Conservation (phyloP, 2,888 invertebrate species). For the Rhopalosiphum nymphaeae region DNA sequence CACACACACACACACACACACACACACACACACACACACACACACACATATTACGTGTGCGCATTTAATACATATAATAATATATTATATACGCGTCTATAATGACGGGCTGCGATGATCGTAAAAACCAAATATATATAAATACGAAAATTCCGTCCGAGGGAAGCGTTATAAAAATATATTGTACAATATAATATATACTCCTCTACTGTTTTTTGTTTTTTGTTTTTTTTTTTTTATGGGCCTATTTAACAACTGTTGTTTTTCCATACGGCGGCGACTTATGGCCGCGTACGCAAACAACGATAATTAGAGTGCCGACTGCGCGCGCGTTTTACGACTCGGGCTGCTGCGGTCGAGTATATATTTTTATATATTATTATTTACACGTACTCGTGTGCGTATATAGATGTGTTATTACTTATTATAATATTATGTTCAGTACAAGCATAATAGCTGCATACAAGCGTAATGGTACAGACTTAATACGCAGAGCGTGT, state of each 20-base stretch:
- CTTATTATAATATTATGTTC: neutral
- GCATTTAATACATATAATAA: neutral
- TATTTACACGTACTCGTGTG: neutral
- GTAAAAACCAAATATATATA: slow-evolving; percentile 9
- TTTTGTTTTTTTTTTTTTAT: slow-evolving; percentile 35
- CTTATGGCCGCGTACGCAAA: slow-evolving; percentile 43
- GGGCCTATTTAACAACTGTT: slow-evolving; percentile 55
- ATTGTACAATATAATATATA: slow-evolving; percentile 7
- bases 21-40: too few species aligned
- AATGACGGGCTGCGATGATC: slow-evolving; percentile 2
- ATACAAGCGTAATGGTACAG: neutral
- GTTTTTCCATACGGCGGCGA: slow-evolving; percentile 26
- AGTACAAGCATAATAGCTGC: neutral
- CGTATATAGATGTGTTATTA: neutral
- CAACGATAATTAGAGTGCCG: slow-evolving; percentile 27
- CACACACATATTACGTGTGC: neutral
- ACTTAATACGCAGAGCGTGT: neutral
- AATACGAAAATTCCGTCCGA: slow-evolving; percentile 48
- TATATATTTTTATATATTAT: neutral
- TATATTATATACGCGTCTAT: neutral
- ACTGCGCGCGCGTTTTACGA: slow-evolving; percentile 9
- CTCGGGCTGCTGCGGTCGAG: neutral
- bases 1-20: too few species aligned
- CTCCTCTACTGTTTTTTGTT: neutral
- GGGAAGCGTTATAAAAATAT: slow-evolving; percentile 24